Conservation (phyloP, 2,888 invertebrate species). For the Leptura quadrifasciata region DNA sequence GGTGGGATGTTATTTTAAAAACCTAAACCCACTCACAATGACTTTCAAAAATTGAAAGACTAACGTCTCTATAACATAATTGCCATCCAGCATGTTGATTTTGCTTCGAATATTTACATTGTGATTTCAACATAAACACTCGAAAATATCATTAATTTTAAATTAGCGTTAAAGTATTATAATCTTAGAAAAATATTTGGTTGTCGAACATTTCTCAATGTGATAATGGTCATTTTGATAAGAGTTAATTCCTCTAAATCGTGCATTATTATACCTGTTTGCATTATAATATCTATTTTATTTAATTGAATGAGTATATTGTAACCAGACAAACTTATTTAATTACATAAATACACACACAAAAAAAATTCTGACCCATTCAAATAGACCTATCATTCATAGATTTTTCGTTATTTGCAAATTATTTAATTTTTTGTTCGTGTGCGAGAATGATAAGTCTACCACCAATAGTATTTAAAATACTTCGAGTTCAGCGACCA, state of each 20-base stretch:
- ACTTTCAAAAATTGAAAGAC: conserved; percentile 45
- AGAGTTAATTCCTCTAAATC: not conserved
- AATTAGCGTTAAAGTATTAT: conserved; percentile 41
- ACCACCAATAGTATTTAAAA: too few relatives aligned
- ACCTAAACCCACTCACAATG: conserved; percentile 41
- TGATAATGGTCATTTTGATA: not conserved
- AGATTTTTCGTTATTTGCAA: too few relatives aligned
- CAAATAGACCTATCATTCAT: too few relatives aligned
- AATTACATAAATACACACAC: too few relatives aligned
- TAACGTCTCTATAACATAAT: conserved; percentile 54
- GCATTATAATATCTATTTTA: too few relatives aligned
- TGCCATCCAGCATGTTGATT: conserved; percentile 51
- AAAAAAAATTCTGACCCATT: too few relatives aligned
- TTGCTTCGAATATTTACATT: conserved; percentile 48
- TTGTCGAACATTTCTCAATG: conserved; percentile 17
- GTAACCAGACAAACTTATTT: too few relatives aligned
- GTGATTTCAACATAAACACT: conserved; percentile 40
- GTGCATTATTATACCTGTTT: not conserved
- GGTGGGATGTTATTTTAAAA: conserved; percentile 36
- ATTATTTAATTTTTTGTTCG: too few relatives aligned
- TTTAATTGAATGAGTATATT: too few relatives aligned
- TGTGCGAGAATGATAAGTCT: too few relatives aligned
- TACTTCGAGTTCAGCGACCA: too few relatives aligned
- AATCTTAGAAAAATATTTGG: conserved; percentile 35
- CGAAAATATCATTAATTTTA: conserved; percentile 42